Conservation (phyloP, 2,113 vertebrate genomes). For the Ahaetulla prasina region DNA sequence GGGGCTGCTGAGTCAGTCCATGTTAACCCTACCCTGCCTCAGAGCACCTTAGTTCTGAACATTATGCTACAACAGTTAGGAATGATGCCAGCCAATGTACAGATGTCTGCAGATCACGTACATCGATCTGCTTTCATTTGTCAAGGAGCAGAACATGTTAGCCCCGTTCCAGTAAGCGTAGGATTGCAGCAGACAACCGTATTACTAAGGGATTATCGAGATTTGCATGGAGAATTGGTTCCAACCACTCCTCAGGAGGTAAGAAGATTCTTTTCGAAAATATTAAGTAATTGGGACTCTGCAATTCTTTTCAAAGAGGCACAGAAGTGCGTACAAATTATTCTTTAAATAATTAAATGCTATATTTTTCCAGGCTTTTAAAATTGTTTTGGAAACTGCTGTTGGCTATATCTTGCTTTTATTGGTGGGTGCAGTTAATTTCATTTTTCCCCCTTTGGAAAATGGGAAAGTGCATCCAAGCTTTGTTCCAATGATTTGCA, state of each 20-base stretch:
- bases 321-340: not conserved
- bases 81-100: conserved; percentile 73
- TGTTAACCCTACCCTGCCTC: conserved; percentile 61
- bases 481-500: not conserved
- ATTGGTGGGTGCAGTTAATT: not conserved
- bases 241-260: conserved; percentile 72
- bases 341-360: not conserved
- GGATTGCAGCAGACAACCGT: conserved; percentile 70
- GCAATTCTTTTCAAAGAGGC: not conserved
- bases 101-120: conserved; percentile 54
- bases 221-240: conserved; percentile 55
- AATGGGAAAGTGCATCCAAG: not conserved
- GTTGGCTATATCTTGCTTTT: not conserved
- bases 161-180: conserved; percentile 49
- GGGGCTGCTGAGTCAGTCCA: conserved; percentile 55
- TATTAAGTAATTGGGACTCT: not conserved
- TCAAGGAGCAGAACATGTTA: conserved; percentile 59
- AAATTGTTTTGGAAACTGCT: not conserved
- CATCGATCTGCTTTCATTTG: conserved; percentile 49
- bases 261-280: conserved; percentile 1
- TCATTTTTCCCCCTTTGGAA: not conserved
- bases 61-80: conserved; percentile 90
- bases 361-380: not conserved
- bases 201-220: conserved; percentile 46
- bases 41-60: conserved; percentile 84